A percentile compares a stretch with the other conserved stretches of the same genome.
These are phyloP conservation scores for Pempheris klunzingeri DNA, from an alignment of 2,797 vertebrate genomes.

Conservation along the genomic window DNA sequence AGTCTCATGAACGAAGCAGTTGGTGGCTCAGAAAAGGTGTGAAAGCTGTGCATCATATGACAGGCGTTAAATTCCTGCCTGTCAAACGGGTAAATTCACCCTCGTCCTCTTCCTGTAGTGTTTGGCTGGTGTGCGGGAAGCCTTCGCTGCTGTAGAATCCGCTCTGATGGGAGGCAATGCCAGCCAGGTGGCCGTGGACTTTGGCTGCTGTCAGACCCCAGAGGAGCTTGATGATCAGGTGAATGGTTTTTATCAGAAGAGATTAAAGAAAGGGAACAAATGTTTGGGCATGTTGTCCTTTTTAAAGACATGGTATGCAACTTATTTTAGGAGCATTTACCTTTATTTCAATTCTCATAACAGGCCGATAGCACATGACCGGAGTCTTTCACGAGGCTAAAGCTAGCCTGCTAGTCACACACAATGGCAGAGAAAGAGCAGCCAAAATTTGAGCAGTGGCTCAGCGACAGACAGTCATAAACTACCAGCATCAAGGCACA, in stretches of 20 bases:
- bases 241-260: not conserved
- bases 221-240: slow-evolving; percentile 76
- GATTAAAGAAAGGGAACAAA: not conserved
- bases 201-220: slow-evolving; percentile 83
- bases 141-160: slow-evolving; percentile 82
- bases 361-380: too few species aligned
- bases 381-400: too few species aligned
- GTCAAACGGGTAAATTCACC: not conserved
- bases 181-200: slow-evolving; percentile 77
- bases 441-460: too few species aligned
- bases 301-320: too few species aligned
- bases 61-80: not conserved
- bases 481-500: too few species aligned
- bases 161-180: slow-evolving; percentile 68
- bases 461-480: too few species aligned
- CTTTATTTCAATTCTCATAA: too few species aligned
- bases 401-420: too few species aligned
- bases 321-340: not conserved
- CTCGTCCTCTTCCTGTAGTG: slow-evolving; percentile 79
- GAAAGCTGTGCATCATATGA: slow-evolving; percentile 1
- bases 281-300: not conserved
- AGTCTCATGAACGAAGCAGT: slow-evolving; percentile 83
- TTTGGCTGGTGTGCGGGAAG: slow-evolving; percentile 66
- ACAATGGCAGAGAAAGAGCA: too few species aligned
- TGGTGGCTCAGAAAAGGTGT: slow-evolving; percentile 89